Evolutionary conservation across 2,797 vertebrate genomes (phyloP).

Genomic region (Cottoperca gobio): DNA sequence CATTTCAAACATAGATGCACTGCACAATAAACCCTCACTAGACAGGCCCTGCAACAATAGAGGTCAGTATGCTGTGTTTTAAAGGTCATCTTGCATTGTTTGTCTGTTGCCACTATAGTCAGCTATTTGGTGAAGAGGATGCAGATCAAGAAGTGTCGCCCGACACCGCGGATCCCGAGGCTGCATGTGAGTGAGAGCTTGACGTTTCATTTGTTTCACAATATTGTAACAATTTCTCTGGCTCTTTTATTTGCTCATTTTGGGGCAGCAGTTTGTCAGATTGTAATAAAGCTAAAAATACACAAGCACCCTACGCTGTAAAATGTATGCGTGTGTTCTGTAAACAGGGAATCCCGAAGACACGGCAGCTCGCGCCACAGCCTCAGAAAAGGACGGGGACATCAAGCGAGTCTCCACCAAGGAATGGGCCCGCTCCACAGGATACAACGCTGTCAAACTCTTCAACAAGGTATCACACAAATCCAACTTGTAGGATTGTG

Average conservation of each 20-base stretch:
- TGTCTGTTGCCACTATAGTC: constrained; percentile 81
- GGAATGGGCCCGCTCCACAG: constrained; percentile 96
- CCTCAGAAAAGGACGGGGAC: constrained; percentile 94
- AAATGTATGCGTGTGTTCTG: not conserved
- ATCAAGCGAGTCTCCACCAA: constrained; percentile 97
- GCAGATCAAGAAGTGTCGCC: constrained; percentile 99
- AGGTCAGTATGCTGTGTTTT: not conserved
- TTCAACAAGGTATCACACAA: constrained; percentile 92
- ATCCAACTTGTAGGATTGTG: not conserved
- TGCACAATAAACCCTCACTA: not conserved
- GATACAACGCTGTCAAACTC: constrained; percentile 93
- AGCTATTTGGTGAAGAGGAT: constrained; percentile 98
- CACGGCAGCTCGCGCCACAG: constrained; percentile 90
- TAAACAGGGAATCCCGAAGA: constrained; percentile 92
- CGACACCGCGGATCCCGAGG: constrained; percentile 97
- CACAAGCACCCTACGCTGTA: not conserved
- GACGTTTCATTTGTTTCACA: not conserved
- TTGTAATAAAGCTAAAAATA: not conserved
- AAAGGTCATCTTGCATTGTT: constrained; percentile 3
- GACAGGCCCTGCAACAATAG: not conserved
- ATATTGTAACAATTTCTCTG: not conserved
- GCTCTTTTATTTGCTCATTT: not conserved
- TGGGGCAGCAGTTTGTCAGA: not conserved
- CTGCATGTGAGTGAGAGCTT: constrained; percentile 89
- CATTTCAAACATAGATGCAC: not conserved